Base-by-base conservation (phyloP, 2,113 vertebrate species). In the Solenodon paradoxus region DNA sequence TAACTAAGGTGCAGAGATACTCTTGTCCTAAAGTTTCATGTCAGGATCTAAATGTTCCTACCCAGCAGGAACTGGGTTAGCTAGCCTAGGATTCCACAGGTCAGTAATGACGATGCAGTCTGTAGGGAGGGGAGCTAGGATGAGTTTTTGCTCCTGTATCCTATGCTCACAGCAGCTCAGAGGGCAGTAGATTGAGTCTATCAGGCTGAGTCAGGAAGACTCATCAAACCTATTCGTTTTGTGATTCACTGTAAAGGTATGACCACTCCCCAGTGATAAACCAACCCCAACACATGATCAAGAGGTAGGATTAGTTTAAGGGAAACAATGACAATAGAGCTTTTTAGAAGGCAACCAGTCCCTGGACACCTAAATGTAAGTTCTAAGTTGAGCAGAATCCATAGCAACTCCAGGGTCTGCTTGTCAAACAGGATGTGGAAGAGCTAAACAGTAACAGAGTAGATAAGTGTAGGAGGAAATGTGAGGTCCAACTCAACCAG, bases 221-320 rank as follows among this genome's bases (percentile, higher is more conserved):
- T 66, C 17, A 42, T 78, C 82, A 94, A 64, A 64, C 57, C 32
- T 61, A 86, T 32, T 90, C 22, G 3, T 69, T 81, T 11, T 64
- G 81, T 97, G 95, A 98, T 38, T 97, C 94, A 95, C 51, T 42
- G 5, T n/a, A 40, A 85, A 95, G 82, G 63, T 94, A 95, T 66
- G 79, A 30, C 88, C 95, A 96, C 94, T 97, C 88, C 95, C 92
- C 55, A 10, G 77, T 95, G 92, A 96, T 69, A 92, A 59, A 59
- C 38, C 87, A 85, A 91, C 75, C 24, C 93, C 55, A 95, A 92
- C 90, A 64, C 42, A 78, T 12, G 30, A 94, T 12, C 83, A 84
- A 92, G 51, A 92, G 55, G 77, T 6, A 75, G 35, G 32, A 86
- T 84, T 78, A 66, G 57, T 72, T 47, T 26, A 64, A 24, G 55